Conservation (phyloP, 2,888 invertebrate species). For the Vesta saturnalis region DNA sequence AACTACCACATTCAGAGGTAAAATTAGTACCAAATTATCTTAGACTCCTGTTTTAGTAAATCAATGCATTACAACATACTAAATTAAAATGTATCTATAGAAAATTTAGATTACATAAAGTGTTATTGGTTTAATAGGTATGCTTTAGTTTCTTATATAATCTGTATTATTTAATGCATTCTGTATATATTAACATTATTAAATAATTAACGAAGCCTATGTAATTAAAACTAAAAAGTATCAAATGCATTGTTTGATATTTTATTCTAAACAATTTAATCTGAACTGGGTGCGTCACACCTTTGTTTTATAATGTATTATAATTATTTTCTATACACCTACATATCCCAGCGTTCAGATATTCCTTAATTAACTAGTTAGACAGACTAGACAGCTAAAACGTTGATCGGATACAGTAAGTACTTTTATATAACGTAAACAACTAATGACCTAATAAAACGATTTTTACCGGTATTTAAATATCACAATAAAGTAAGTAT, state of each 20-base stretch:
- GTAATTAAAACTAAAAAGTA: neutral
- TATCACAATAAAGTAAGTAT: neutral
- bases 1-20: constrained; percentile 1
- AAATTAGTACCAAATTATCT: neutral
- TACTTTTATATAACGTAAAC: neutral
- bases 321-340: neutral
- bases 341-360: neutral
- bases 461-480: neutral
- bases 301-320: neutral
- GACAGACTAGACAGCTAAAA: constrained; percentile 4
- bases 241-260: neutral
- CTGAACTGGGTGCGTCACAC: constrained; percentile 2
- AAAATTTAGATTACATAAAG: neutral
- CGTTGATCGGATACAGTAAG: neutral
- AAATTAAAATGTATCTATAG: neutral
- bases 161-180: neutral
- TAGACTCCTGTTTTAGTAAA: neutral
- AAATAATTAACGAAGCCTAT: neutral
- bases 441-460: neutral
- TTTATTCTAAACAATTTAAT: neutral
- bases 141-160: no score
- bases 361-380: constrained; percentile 6
- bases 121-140: no score
- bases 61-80: neutral
- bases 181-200: neutral